These are phyloP conservation scores for Marronus borbonicus DNA, from an alignment of 2,888 invertebrate genomes.

Conservation along the genomic window DNA sequence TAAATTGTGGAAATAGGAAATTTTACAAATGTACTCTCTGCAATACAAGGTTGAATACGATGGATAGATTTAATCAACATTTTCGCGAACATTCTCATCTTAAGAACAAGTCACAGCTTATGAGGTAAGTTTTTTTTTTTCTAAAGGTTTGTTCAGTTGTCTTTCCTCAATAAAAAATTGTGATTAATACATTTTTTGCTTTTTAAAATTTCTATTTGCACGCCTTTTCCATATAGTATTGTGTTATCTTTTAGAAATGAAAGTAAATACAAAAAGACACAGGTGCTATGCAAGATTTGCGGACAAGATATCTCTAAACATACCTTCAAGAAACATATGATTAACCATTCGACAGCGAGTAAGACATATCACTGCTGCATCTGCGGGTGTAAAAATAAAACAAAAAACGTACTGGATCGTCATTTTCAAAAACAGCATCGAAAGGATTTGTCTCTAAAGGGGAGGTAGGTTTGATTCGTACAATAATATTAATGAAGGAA, in stretches of 20 bases:
- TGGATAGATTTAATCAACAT: not conserved
- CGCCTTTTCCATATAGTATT: not conserved
- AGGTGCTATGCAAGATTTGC: not conserved
- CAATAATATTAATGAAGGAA: not conserved
- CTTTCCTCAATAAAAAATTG: no score
- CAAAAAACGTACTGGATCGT: not conserved
- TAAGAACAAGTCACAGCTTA: not conserved
- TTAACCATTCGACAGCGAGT: not conserved
- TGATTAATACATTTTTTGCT: no score
- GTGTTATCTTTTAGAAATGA: not conserved
- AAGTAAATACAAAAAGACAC: not conserved
- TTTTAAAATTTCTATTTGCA: no score
- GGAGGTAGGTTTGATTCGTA: not conserved
- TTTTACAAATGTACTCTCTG: conserved; percentile 12
- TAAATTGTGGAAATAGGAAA: not conserved
- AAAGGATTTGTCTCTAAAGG: not conserved
- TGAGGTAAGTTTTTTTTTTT: not conserved
- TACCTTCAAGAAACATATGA: not conserved
- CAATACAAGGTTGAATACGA: not conserved
- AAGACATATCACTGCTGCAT: not conserved
- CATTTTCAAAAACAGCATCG: not conserved
- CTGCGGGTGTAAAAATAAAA: not conserved
- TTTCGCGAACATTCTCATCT: not conserved
- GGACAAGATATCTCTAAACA: not conserved
- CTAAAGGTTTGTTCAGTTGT: no score